Evolutionary conservation across 2,888 invertebrate genomes (phyloP).

Genomic region (Crematogaster levior): DNA sequence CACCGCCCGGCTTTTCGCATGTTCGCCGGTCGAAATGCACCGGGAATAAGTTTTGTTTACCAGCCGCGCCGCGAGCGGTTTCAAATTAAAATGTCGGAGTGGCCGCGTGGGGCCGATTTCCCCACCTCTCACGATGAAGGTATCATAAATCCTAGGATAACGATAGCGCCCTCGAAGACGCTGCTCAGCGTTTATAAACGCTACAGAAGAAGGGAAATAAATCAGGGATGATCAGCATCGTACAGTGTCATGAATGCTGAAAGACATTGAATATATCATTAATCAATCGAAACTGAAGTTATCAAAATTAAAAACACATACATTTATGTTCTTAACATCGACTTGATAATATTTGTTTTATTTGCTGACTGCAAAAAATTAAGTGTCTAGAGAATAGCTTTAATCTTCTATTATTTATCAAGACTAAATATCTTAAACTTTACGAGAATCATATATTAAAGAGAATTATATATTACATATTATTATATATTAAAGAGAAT

Average conservation of each 20-base stretch:
- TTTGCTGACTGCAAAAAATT: neutral
- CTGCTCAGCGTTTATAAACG: neutral
- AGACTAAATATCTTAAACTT: neutral
- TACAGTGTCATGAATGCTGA: neutral
- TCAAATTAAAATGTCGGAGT: constrained; percentile 49
- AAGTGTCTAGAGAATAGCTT: neutral
- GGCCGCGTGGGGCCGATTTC: constrained; percentile 38
- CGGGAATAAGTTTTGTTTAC: constrained; percentile 57
- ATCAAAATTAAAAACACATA: neutral
- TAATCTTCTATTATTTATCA: neutral
- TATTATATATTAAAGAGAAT: neutral
- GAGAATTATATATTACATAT: neutral
- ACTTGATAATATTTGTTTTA: neutral
- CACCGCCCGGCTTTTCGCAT: constrained; percentile 59
- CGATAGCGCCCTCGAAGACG: constrained; percentile 1
- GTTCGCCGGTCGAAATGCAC: constrained; percentile 33
- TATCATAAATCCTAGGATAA: constrained; percentile 28
- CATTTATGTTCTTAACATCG: neutral
- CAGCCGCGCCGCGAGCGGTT: constrained; percentile 38
- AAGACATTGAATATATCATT: neutral
- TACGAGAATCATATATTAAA: neutral
- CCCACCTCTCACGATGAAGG: constrained; percentile 12
- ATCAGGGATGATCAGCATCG: neutral
- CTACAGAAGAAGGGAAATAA: neutral
- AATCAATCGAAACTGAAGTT: neutral